Evolutionary conservation across 2,797 vertebrate species (phyloP).

Genomic region (Sus cebifrons): DNA sequence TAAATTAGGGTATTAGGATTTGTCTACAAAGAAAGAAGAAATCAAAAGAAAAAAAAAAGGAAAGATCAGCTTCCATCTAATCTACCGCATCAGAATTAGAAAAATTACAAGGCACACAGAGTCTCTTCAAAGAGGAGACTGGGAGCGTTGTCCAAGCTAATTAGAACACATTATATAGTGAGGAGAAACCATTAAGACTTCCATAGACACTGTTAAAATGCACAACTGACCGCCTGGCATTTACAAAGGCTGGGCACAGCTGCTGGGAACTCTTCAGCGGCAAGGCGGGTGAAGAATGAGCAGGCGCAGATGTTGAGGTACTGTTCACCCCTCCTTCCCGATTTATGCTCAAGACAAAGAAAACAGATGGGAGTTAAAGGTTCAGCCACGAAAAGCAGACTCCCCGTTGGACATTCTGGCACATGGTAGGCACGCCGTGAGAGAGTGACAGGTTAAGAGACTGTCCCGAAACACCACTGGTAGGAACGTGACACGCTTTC

Average conservation of each 20-base stretch:
- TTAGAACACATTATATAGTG: neutral
- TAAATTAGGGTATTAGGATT: conserved; percentile 31
- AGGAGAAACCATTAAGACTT: conserved; percentile 73
- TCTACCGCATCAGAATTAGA: conserved; percentile 59
- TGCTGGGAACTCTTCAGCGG: conserved; percentile 46
- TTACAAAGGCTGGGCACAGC: conserved; percentile 64
- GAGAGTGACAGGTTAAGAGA: conserved; percentile 11
- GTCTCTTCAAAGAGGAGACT: conserved; percentile 4
- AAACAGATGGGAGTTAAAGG: conserved; percentile 58
- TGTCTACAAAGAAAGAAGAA: neutral
- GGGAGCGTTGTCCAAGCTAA: conserved; percentile 55
- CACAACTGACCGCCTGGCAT: conserved; percentile 46
- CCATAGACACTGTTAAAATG: conserved; percentile 47
- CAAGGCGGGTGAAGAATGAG: conserved; percentile 75
- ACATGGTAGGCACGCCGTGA: conserved; percentile 69
- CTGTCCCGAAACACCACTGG: neutral
- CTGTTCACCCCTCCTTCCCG: conserved; percentile 70
- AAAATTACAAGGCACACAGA: conserved; percentile 33
- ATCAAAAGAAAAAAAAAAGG: conserved; percentile 34
- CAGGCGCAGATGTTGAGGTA: conserved; percentile 64
- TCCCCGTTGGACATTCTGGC: conserved; percentile 53
- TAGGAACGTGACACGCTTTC: conserved; percentile 40
- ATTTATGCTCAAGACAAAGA: conserved; percentile 69
- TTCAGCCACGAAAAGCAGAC: conserved; percentile 60
- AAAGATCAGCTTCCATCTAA: conserved; percentile 27